Evolutionary conservation across 2,113 vertebrate genomes (phyloP).

Genomic region (Origma solitaria): DNA sequence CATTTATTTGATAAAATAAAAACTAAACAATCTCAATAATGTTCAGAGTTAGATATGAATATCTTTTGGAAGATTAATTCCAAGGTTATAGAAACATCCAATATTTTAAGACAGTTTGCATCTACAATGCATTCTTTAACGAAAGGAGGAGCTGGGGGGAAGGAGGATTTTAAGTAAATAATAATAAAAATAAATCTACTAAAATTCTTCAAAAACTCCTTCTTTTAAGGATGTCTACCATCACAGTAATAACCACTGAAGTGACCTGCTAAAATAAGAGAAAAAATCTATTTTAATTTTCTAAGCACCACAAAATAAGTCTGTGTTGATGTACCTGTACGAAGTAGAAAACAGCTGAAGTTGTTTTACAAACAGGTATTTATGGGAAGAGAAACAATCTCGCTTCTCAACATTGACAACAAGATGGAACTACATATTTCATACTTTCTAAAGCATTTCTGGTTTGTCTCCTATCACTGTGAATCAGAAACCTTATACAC

Average conservation of each 20-base stretch:
- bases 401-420: neutral
- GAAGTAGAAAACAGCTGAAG: neutral
- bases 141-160: rapidly evolving
- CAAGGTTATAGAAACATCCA: neutral
- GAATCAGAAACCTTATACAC: neutral
- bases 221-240: neutral
- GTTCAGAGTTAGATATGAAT: rapidly evolving
- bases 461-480: neutral
- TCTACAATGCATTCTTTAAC: neutral
- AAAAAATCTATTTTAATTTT: neutral
- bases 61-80: neutral
- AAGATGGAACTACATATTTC: neutral
- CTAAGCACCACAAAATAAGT: neutral
- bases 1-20: neutral
- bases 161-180: neutral
- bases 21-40: neutral
- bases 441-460: neutral
- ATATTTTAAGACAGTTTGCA: neutral
- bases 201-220: neutral
- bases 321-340: neutral
- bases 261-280: neutral
- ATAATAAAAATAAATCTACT: neutral
- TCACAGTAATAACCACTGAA: neutral
- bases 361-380: neutral
- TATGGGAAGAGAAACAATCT: neutral